These are phyloP conservation scores for Dendrolimus punctatus DNA, from an alignment of 1,140 invertebrate species.

Conservation along the genomic window DNA sequence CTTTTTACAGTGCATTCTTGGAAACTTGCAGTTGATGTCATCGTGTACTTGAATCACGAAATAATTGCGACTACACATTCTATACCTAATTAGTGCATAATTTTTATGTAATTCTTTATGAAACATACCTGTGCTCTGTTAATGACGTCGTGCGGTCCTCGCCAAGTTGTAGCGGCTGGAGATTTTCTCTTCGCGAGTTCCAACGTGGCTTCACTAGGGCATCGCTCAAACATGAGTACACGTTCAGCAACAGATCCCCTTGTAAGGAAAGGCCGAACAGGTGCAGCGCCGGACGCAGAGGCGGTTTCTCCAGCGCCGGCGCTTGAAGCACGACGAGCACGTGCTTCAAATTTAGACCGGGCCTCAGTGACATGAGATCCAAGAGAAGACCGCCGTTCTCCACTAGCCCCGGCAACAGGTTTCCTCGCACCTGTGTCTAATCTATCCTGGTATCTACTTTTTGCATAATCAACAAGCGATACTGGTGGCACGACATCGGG, in stretches of 20 bases:
- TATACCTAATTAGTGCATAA: neutral
- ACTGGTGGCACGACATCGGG: conserved; percentile 60
- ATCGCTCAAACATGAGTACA: conserved; percentile 93
- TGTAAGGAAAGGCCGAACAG: conserved; percentile 87
- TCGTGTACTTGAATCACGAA: conserved; percentile 12
- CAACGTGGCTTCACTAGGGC: conserved; percentile 82
- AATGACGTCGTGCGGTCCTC: conserved; percentile 76
- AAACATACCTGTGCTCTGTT: conserved; percentile 80
- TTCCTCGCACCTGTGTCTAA: conserved; percentile 73
- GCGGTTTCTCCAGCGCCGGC: conserved; percentile 57
- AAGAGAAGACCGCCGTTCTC: conserved; percentile 53
- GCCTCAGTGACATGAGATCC: conserved; percentile 58
- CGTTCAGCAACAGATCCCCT: conserved; percentile 92
- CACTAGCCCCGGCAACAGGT: conserved; percentile 51
- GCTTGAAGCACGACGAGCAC: conserved; percentile 56
- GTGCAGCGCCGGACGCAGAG: conserved; percentile 55
- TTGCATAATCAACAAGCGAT: conserved; percentile 78
- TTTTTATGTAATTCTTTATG: no score
- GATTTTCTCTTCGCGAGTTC: conserved; percentile 79
- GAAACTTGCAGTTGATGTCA: conserved; percentile 15
- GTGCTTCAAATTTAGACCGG: conserved; percentile 63
- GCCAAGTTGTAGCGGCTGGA: conserved; percentile 74
- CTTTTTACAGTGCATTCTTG: conserved; percentile 4
- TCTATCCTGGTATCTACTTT: conserved; percentile 76
- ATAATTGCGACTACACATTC: conserved; percentile 7